Percentiles rank a stretch among this genome's conserved stretches.
These are phyloP conservation scores for Oligia strigilis DNA, from an alignment of 2,888 invertebrate species.

Conservation along the genomic window DNA sequence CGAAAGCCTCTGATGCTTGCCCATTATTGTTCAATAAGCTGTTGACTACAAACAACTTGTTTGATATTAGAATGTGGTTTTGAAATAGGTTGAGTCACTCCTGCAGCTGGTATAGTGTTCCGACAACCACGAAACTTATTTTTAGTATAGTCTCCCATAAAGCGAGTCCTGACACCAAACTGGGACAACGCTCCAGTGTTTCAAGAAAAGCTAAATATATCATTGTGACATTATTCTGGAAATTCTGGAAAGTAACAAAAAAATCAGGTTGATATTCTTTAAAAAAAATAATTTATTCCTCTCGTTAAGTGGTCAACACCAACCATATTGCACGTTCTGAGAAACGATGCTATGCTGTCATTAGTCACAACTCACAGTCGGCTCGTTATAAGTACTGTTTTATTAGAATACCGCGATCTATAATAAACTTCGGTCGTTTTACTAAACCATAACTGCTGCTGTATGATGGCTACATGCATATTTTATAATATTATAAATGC, in stretches of 20 bases:
- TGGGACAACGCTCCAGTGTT: constrained; percentile 54
- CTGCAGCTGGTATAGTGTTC: constrained; percentile 30
- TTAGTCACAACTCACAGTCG: constrained; percentile 60
- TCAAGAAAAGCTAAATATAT: constrained; percentile 56
- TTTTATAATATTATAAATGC: constrained; percentile 43
- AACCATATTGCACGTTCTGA: constrained; percentile 55
- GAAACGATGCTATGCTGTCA: constrained; percentile 52
- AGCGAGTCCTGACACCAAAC: constrained; percentile 56
- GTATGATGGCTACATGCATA: constrained; percentile 54
- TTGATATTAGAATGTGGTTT: constrained; percentile 40
- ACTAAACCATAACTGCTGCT: constrained; percentile 55
- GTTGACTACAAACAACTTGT: constrained; percentile 36
- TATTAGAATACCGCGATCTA: constrained; percentile 56
- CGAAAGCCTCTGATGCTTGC: constrained; percentile 13
- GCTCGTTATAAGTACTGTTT: constrained; percentile 57
- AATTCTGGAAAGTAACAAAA: constrained; percentile 61
- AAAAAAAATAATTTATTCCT: constrained; percentile 57
- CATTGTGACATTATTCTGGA: constrained; percentile 47
- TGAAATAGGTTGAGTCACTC: constrained; percentile 41
- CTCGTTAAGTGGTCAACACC: constrained; percentile 59
- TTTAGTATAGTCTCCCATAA: constrained; percentile 55
- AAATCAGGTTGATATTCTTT: constrained; percentile 40
- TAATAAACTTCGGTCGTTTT: constrained; percentile 49
- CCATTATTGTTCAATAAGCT: constrained; percentile 32
- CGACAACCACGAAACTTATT: constrained; percentile 40